Evolutionary conservation across 2,113 vertebrate species (phyloP), one percentile per base, ranked within the genome.

Genomic region (Macquaria australasica): DNA sequence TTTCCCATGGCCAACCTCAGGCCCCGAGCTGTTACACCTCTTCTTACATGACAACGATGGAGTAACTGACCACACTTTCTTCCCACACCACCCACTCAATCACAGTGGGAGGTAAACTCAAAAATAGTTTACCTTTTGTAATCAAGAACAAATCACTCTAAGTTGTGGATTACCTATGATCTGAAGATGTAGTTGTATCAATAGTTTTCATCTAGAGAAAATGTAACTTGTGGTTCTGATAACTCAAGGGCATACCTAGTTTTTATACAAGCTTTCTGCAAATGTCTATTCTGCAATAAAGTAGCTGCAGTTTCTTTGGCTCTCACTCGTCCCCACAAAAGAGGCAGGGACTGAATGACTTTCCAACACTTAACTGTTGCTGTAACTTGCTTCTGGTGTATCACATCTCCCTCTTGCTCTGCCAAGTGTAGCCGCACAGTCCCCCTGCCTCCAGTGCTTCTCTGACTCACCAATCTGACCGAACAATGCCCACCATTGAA

Each of bases 401-500:
- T 94, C 93, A 93, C 90, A 87, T 93, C 87, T 87, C 91, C 92
- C 88, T 78, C 73, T 73, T 3, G 31, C 69, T 5, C 66, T 91
- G 94, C 93, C 94, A 93, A 89, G 58, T 76, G 18, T 73, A 84
- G 87, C 91, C 87, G 45, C 92, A 90, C 67, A 85, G 58, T 39
- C 45, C 77, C 87, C 70, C 43, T 58, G n/a, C 88, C 84, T 66
- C 77, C 41, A 41, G 64, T 68, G 78, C 81, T 83, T 72, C 75
- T 87, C 83, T 94, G 92, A 95, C 89, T 93, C 94, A 94, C 91
- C 86, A 75, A 78, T 88, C 79, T 5, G 0, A 58, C 83, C 50
- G 90, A 96, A 96, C 95, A 95, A 96, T 94, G 91, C 82, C 90
- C 71, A 81, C 93, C 90, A 94, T 96, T 96, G 89, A 96, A 93